A percentile compares a stretch with the other conserved stretches of the same genome.
Evolutionary conservation across 2,113 vertebrate species (phyloP).

Genomic region (Chaetodon trifascialis): DNA sequence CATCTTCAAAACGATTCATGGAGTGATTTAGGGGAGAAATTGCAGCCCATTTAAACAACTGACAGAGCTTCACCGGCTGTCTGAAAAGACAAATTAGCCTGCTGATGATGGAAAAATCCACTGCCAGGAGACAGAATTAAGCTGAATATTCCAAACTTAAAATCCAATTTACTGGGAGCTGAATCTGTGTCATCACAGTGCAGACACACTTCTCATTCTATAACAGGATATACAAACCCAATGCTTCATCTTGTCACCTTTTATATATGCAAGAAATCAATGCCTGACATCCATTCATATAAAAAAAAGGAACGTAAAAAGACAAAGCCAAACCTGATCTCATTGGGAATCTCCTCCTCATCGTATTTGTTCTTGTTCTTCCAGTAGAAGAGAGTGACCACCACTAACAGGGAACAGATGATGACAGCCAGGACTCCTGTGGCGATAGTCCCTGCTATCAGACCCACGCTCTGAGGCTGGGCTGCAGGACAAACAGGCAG

Average conservation of each 20-base stretch:
- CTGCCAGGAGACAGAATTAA: slow-evolving; percentile 32
- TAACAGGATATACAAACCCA: neutral
- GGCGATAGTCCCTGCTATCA: slow-evolving; percentile 93
- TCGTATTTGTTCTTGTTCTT: slow-evolving; percentile 98
- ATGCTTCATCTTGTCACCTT: neutral
- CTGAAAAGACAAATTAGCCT: slow-evolving; percentile 49
- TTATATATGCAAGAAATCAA: neutral
- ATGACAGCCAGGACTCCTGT: slow-evolving; percentile 89
- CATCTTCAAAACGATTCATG: slow-evolving; percentile 56
- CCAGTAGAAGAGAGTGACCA: slow-evolving; percentile 95
- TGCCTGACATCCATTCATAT: neutral
- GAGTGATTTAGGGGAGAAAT: slow-evolving; percentile 39
- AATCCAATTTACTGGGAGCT: slow-evolving; percentile 38
- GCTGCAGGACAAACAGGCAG: slow-evolving; percentile 81
- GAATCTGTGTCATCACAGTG: neutral
- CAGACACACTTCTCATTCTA: neutral
- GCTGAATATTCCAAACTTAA: slow-evolving; percentile 22
- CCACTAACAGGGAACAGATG: slow-evolving; percentile 90
- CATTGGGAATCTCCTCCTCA: slow-evolving; percentile 98
- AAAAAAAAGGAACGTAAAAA: too few species aligned
- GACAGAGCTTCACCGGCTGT: slow-evolving; percentile 30
- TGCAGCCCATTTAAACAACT: slow-evolving; percentile 35
- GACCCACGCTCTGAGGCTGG: slow-evolving; percentile 91
- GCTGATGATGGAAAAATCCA: slow-evolving; percentile 33
- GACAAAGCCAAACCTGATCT: slow-evolving; percentile 90